Evolutionary conservation across 2,888 invertebrate genomes (phyloP).

Genomic region (Emesis furor): DNA sequence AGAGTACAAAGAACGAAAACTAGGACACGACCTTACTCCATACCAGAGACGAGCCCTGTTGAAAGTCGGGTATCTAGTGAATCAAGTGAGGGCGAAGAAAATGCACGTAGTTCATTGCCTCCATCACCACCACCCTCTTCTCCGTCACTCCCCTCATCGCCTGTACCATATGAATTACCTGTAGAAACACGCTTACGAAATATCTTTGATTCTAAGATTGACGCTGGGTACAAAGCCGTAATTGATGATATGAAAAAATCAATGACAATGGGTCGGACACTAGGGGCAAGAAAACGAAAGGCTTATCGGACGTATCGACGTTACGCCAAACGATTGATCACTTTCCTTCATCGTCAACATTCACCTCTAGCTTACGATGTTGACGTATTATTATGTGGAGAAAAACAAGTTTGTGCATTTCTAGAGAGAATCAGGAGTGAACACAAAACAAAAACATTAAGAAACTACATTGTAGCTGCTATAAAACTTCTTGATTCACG

Average conservation of each 20-base stretch:
- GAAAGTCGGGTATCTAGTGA: constrained; percentile 87
- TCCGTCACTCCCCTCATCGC: constrained; percentile 87
- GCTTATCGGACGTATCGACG: constrained; percentile 89
- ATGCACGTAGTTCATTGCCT: constrained; percentile 84
- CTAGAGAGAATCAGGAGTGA: constrained; percentile 88
- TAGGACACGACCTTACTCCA: constrained; percentile 85
- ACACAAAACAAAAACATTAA: constrained; percentile 89
- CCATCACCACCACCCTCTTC: constrained; percentile 89
- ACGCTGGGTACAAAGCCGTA: constrained; percentile 91
- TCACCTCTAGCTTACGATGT: constrained; percentile 90
- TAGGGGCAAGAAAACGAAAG: constrained; percentile 88
- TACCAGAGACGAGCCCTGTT: constrained; percentile 82
- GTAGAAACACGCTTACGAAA: constrained; percentile 88
- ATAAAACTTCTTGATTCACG: constrained; percentile 89
- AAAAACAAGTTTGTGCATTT: constrained; percentile 89
- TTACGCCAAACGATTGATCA: constrained; percentile 89
- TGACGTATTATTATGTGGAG: constrained; percentile 88
- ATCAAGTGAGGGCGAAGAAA: constrained; percentile 89
- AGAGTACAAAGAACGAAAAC: constrained; percentile 85
- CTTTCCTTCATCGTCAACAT: constrained; percentile 89
- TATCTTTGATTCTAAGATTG: constrained; percentile 90
- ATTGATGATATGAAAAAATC: constrained; percentile 91
- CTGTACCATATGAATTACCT: constrained; percentile 88
- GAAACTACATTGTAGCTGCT: constrained; percentile 90
- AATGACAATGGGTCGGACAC: constrained; percentile 89